phyloP scores from a whole-genome alignment of 2,888 invertebrate genomes.

The Bimastos eiseni region DNA sequence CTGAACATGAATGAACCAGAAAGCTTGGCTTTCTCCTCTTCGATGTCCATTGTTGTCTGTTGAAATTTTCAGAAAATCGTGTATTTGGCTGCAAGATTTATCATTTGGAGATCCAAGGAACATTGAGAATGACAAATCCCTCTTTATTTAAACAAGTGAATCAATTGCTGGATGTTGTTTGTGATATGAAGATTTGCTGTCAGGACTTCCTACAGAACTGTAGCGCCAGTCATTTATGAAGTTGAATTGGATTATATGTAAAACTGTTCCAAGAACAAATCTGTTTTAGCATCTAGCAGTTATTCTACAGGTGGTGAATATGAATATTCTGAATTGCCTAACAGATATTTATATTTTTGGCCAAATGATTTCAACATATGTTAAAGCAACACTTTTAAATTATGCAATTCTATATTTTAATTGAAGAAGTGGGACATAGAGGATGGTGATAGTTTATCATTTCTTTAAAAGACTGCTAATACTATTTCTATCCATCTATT shows the following conservation, averaged over 20 bases:
- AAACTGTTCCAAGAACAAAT: background rate
- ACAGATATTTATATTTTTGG: background rate
- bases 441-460: background rate
- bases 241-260: background rate
- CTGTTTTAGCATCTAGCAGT: background rate
- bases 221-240: background rate
- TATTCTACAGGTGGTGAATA: background rate
- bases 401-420: background rate
- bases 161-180: too few species aligned
- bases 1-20: background rate
- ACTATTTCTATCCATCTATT: background rate
- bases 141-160: background rate
- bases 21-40: background rate
- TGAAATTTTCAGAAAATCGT: background rate
- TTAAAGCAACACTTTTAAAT: background rate
- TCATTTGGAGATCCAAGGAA: background rate
- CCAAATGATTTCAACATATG: background rate
- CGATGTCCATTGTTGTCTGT: background rate
- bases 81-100: background rate
- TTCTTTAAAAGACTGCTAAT: background rate
- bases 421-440: background rate
- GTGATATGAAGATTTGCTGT: conserved; percentile 3
- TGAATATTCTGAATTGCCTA: background rate
- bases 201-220: background rate
- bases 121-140: conserved; percentile 2